These are phyloP conservation scores for Pheosia tremula DNA, from an alignment of 2,888 invertebrate species.

Conservation along the genomic window DNA sequence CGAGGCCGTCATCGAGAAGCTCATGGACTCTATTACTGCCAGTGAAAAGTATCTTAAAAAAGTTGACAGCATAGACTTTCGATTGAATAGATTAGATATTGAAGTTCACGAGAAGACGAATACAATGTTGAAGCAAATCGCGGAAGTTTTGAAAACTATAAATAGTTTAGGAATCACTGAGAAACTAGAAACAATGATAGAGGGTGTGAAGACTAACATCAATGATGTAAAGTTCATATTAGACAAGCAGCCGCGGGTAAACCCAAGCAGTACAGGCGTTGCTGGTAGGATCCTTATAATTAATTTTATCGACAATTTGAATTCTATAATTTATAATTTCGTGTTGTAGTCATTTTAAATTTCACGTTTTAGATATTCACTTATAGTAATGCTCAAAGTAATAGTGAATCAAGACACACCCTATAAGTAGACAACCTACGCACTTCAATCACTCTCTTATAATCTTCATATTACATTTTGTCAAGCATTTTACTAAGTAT, in stretches of 20 bases:
- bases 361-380: no score
- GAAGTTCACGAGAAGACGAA: constrained; percentile 77
- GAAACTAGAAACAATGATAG: constrained; percentile 51
- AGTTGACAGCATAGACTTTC: constrained; percentile 74
- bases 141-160: constrained; percentile 52
- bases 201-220: constrained; percentile 55
- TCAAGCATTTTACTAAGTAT: no score
- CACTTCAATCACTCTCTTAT: no score
- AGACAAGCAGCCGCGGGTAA: constrained; percentile 40
- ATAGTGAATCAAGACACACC: no score
- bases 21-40: constrained; percentile 71
- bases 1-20: constrained; percentile 68
- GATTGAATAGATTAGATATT: constrained; percentile 72
- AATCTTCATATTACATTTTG: no score
- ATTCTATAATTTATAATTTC: no score
- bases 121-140: constrained; percentile 62
- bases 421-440: no score
- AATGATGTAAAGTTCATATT: constrained; percentile 55
- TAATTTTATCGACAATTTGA: neutral
- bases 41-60: constrained; percentile 77
- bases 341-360: no score
- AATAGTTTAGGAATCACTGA: constrained; percentile 42
- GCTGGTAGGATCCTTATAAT: constrained; percentile 17
- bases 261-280: constrained; percentile 11
- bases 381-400: no score